phyloP scores from a whole-genome alignment of 1,140 invertebrate species.

The Pseudoatta argentina region DNA sequence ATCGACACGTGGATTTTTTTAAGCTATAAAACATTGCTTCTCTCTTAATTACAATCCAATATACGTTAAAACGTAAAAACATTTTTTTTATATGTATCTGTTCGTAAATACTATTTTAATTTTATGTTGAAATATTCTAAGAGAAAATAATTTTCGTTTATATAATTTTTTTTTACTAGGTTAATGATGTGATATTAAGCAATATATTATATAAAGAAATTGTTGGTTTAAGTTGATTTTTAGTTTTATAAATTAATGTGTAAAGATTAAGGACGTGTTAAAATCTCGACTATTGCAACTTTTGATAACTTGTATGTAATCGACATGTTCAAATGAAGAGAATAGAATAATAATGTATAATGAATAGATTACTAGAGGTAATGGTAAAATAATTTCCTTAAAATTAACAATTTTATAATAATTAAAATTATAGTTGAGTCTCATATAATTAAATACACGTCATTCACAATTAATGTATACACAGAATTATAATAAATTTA shows the following conservation, averaged over 20 bases:
- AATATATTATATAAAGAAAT: not conserved
- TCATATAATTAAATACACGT: not conserved
- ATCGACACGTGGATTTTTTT: not conserved
- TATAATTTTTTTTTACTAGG: not conserved
- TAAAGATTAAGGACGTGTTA: not conserved
- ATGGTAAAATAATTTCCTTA: not conserved
- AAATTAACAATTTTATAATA: not conserved
- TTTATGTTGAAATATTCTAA: constrained; percentile 19
- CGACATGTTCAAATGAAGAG: not conserved
- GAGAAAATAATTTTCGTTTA: not conserved
- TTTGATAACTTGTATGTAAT: not conserved
- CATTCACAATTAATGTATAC: not conserved
- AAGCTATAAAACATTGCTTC: not conserved
- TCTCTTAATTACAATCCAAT: not conserved
- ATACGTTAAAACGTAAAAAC: not conserved
- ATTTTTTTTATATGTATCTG: not conserved
- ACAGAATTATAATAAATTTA: constrained; percentile 8
- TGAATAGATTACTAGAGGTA: not conserved
- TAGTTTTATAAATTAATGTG: not conserved
- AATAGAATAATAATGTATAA: not conserved
- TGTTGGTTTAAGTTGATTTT: not conserved
- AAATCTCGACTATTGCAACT: not conserved
- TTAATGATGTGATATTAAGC: not conserved
- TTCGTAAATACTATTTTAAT: constrained; percentile 1
- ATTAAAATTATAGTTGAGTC: not conserved